Evolutionary conservation across 2,888 invertebrate genomes (phyloP).

Genomic region (Phyto melanocephala): DNA sequence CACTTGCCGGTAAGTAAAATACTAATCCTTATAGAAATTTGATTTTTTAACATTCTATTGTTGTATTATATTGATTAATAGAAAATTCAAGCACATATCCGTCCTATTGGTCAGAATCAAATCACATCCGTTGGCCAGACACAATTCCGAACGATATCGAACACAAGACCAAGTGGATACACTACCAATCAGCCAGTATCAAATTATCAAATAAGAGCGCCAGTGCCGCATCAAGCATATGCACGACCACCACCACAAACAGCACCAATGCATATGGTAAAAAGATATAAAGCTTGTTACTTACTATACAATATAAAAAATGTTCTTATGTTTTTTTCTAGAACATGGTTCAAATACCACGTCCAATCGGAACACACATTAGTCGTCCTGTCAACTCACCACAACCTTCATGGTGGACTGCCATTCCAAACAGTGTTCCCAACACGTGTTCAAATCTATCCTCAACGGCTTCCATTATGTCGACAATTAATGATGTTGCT

Average conservation of each 20-base stretch:
- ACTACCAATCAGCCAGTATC: slow-evolving; percentile 78
- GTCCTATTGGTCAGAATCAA: slow-evolving; percentile 80
- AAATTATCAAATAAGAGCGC: slow-evolving; percentile 74
- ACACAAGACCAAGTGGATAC: slow-evolving; percentile 77
- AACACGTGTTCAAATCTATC: slow-evolving; percentile 51
- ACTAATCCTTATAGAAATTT: neutral
- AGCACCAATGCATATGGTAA: slow-evolving; percentile 76
- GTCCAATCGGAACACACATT: slow-evolving; percentile 73
- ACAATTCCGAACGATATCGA: slow-evolving; percentile 83
- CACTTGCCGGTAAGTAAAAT: slow-evolving; percentile 76
- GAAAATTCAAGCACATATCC: slow-evolving; percentile 80
- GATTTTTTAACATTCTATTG: neutral
- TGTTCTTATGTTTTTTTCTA: slow-evolving; percentile 52
- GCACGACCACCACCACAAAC: slow-evolving; percentile 74
- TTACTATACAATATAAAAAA: too few species aligned
- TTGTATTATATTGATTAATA: slow-evolving; percentile 51
- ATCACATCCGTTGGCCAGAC: slow-evolving; percentile 80
- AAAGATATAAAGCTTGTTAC: too few species aligned
- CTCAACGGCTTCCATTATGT: slow-evolving; percentile 68
- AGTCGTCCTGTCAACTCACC: slow-evolving; percentile 73
- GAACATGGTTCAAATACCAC: slow-evolving; percentile 78
- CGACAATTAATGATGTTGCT: slow-evolving; percentile 75
- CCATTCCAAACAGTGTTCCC: slow-evolving; percentile 74
- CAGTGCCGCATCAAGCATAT: slow-evolving; percentile 72
- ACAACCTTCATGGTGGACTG: slow-evolving; percentile 75